Percentiles rank a stretch among this genome's conserved stretches.
Evolutionary conservation across 2,797 vertebrate genomes (phyloP).

Genomic region (Ibycter americanus): DNA sequence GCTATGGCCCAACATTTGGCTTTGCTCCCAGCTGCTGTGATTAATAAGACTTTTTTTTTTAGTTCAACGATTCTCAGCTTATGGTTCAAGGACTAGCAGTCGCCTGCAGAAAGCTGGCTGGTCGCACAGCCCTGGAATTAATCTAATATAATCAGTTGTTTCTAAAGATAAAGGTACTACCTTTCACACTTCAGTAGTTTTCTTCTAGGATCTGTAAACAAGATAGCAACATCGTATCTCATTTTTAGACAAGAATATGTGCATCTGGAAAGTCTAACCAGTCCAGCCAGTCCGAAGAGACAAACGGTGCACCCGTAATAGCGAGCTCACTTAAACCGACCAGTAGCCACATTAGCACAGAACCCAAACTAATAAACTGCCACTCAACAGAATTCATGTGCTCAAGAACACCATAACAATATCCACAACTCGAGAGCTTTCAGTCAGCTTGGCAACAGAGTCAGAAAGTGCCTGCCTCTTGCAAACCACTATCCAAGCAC

Average conservation of each 20-base stretch:
- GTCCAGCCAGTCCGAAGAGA: neutral
- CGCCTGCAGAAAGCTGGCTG: neutral
- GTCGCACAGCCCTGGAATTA: neutral
- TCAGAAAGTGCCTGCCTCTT: neutral
- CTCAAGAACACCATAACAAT: neutral
- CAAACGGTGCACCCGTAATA: neutral
- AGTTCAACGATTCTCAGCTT: neutral
- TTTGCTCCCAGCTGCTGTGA: slow-evolving; percentile 4
- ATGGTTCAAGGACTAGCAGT: slow-evolving; percentile 13
- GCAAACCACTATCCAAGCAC: neutral
- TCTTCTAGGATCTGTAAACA: neutral
- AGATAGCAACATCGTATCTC: neutral
- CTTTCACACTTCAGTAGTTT: neutral
- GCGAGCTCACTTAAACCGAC: neutral
- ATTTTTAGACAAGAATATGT: neutral
- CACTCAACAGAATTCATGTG: neutral
- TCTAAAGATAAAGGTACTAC: slow-evolving; percentile 12
- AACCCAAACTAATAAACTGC: neutral
- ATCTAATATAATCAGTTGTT: neutral
- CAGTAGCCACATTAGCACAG: neutral
- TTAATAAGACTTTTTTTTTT: slow-evolving; percentile 29
- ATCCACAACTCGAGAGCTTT: neutral
- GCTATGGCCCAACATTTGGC: neutral
- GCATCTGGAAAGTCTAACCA: neutral
- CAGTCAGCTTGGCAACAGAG: neutral